A percentile compares a stretch with the other conserved stretches of the same genome.
phyloP scores from a whole-genome alignment of 2,888 invertebrate species.

The Odiellus spinosus region DNA sequence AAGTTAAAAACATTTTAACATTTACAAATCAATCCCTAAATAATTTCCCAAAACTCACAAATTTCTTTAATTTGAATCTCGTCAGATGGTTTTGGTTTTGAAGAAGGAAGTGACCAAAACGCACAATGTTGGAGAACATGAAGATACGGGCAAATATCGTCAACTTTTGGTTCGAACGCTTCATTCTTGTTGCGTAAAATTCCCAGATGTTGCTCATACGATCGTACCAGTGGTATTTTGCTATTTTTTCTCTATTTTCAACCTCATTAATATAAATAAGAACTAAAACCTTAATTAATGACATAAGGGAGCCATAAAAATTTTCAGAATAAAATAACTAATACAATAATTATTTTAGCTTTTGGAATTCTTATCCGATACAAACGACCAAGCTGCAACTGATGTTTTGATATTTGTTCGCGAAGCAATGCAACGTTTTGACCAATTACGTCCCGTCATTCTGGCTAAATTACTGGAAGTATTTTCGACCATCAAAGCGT shows the following conservation, averaged over 20 bases:
- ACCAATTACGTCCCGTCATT: slow-evolving; percentile 59
- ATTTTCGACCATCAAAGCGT: slow-evolving; percentile 71
- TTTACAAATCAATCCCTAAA: no score
- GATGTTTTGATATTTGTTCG: slow-evolving; percentile 90
- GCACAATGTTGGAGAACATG: slow-evolving; percentile 64
- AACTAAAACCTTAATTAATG: no score
- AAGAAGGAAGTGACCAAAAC: slow-evolving; percentile 87
- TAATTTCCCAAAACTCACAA: no score
- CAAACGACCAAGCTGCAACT: slow-evolving; percentile 62
- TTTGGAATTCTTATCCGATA: slow-evolving; percentile 79
- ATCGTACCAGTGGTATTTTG: slow-evolving; percentile 64
- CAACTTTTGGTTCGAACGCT: slow-evolving; percentile 87
- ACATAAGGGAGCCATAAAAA: no score
- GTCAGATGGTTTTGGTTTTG: slow-evolving; percentile 66
- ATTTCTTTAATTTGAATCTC: no score
- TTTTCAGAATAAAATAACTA: no score
- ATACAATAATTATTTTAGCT: no score
- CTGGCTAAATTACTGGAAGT: slow-evolving; percentile 63
- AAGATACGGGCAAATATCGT: slow-evolving; percentile 87
- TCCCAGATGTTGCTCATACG: slow-evolving; percentile 36
- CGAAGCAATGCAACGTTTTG: slow-evolving; percentile 88
- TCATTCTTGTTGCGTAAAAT: slow-evolving; percentile 78
- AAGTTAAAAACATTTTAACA: no score
- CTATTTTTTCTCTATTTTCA: no score
- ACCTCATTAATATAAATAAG: no score